A percentile compares a stretch with the other conserved stretches of the same genome.
Conservation (phyloP, 2,888 invertebrate genomes). For the Cephus pulcher region DNA sequence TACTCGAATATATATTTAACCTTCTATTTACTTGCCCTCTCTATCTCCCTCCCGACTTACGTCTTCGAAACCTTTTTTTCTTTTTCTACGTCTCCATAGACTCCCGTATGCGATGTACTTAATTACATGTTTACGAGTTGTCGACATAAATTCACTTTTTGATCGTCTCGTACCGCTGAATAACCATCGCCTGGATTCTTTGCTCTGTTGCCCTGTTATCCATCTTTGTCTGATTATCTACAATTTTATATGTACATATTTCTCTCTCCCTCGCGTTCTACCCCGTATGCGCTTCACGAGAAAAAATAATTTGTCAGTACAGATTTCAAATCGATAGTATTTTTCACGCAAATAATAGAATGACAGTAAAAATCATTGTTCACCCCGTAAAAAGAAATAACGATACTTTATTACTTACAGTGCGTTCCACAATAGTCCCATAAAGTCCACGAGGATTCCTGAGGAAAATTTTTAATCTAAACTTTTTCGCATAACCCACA, state of each 20-base stretch:
- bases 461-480: not conserved
- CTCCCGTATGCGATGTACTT: slow-evolving; percentile 30
- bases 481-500: not conserved
- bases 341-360: not conserved
- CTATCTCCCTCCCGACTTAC: not conserved
- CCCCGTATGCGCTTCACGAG: slow-evolving; percentile 34
- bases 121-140: slow-evolving; percentile 56
- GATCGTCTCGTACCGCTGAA: slow-evolving; percentile 28
- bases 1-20: not conserved
- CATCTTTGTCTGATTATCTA: not conserved
- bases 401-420: not conserved
- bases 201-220: not conserved
- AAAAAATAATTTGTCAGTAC: slow-evolving; percentile 40
- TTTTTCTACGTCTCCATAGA: not conserved
- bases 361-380: no score
- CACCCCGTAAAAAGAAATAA: not conserved
- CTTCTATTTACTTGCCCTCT: not conserved
- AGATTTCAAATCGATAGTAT: not conserved
- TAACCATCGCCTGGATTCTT: not conserved
- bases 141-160: slow-evolving; percentile 51
- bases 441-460: not conserved
- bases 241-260: not conserved
- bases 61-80: not conserved
- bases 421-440: not conserved
- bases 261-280: not conserved